phyloP scores from a whole-genome alignment of 2,888 invertebrate genomes.

The Schizaphis graminum region DNA sequence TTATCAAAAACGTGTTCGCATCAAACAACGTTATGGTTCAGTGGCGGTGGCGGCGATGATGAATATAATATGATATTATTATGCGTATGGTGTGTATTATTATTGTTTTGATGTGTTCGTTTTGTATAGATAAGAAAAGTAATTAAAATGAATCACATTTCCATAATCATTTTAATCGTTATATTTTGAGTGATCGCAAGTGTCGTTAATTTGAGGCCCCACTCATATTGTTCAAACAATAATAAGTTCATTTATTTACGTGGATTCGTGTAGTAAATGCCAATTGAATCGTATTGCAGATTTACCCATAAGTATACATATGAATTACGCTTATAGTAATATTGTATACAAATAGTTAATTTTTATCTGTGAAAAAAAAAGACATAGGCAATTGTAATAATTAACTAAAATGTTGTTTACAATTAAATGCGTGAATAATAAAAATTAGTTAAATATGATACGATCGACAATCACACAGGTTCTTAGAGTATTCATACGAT shows the following conservation, averaged over 20 bases:
- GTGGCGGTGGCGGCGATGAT: background rate
- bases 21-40: background rate
- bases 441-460: background rate
- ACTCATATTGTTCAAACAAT: background rate
- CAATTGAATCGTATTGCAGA: background rate
- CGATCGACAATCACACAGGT: background rate
- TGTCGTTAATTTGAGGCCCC: background rate
- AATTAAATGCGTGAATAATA: background rate
- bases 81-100: background rate
- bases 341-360: background rate
- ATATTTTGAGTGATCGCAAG: background rate
- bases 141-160: background rate
- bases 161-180: background rate
- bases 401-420: background rate
- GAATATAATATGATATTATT: background rate
- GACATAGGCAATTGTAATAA: too few relatives aligned
- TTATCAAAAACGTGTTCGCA: background rate
- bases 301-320: too few relatives aligned
- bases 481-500: too few relatives aligned
- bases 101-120: background rate
- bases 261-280: background rate
- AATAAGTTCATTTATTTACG: background rate
- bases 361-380: background rate
- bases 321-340: background rate
- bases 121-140: background rate